Percentiles rank a stretch among this genome's conserved stretches.
Conservation (phyloP, 2,797 vertebrate genomes). For the Mustela erminea region DNA sequence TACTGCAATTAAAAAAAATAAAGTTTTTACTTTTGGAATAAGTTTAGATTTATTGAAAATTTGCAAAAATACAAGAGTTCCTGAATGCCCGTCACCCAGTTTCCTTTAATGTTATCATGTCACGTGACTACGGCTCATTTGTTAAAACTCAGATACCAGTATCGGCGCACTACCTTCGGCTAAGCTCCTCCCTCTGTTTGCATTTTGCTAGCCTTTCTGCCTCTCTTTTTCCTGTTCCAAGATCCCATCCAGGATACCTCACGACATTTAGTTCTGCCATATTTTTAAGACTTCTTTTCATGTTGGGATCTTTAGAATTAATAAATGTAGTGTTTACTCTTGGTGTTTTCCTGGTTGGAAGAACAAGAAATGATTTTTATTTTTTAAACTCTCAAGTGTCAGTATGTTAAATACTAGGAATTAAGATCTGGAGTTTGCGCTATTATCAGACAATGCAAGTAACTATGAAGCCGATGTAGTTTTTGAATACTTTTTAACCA, state of each 20-base stretch:
- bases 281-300: neutral
- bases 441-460: neutral
- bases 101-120: accelerated
- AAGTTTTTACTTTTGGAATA: neutral
- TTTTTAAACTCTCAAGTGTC: neutral
- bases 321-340: slow-evolving; percentile 5
- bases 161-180: accelerated
- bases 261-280: neutral
- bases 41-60: neutral
- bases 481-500: neutral
- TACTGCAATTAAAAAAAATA: neutral
- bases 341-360: neutral
- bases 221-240: accelerated
- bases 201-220: neutral
- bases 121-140: accelerated
- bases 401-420: neutral
- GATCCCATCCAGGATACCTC: neutral
- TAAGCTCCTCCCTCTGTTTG: accelerated
- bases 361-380: neutral
- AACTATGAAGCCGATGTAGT: neutral
- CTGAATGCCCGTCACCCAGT: too few relatives aligned
- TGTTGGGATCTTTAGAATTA: neutral
- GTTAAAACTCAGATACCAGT: neutral
- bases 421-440: neutral
- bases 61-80: neutral